Evolutionary conservation across 2,797 vertebrate species (phyloP), one percentile per base, ranked within the genome.

Genomic region (Agapornis canus): DNA sequence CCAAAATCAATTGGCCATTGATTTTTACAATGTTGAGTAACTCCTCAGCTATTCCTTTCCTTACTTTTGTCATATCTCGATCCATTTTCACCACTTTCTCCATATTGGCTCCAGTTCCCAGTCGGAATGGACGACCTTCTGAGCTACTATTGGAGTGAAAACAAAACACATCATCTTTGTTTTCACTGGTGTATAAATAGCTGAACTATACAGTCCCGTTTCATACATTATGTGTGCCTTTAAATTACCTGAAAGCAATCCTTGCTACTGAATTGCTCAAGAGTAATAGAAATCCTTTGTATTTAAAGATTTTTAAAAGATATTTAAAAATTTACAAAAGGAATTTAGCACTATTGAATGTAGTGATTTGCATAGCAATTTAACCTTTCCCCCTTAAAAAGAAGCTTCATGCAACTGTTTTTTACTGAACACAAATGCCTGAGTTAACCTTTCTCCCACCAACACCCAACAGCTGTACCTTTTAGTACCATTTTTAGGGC

Each of bases 61-160:
- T 97, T 96, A 99, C 99, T 98, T 99, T 99, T 29, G 99, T 99
- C 99, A 99, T 99, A 95, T 99, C 99, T 89, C 99, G 98, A 95
- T 99, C 99, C 99, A 99, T 99, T 97, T 99, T 99, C 86, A 99
- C 99, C 83, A 99, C 99, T 93, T 99, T 99, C 96, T 99, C 99
- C 99, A 99, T 99, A 97, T 99, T 99, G 39, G 99, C 99, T 20
- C 99, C 99, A 31, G 99, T 99, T 70, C 99, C 99, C 25, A 99
- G 98, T 7, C 99, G 98, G 97, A 99, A 99, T 3, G 99, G 99
- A 54, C 99, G 98, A 61, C 99, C 99, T 97, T 99, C 99, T 87
- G 99, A 99, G 96, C 99, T 99, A 92, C 99, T 99, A 86, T 94
- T 98, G 92, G 54, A 54, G 87, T 47, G 52, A 94, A 76, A 84